phyloP scores from a whole-genome alignment of 2,113 vertebrate genomes.

The Triplophysa tibetana region DNA sequence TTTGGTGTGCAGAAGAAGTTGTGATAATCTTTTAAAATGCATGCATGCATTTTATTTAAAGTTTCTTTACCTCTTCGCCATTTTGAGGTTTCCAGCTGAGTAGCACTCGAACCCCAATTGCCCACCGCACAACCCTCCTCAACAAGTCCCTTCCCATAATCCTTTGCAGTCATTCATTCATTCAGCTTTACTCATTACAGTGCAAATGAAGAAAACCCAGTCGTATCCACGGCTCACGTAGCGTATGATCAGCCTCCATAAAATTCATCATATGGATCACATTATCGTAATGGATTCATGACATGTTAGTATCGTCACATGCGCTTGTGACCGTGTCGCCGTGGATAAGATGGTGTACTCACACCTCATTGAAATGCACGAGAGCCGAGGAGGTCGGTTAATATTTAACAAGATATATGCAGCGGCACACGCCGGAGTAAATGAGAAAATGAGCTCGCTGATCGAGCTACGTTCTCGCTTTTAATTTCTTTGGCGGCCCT shows the following conservation, averaged over 20 bases:
- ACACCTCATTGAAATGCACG: conserved; percentile 13
- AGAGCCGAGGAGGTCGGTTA: background rate
- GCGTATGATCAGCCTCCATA: background rate
- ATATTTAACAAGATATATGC: conserved; percentile 40
- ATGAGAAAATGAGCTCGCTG: conserved; percentile 31
- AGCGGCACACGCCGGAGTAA: conserved; percentile 1
- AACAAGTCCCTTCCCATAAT: background rate
- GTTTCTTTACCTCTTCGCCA: background rate
- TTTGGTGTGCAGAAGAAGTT: background rate
- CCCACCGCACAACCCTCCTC: background rate
- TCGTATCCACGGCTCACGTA: background rate
- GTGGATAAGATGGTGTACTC: background rate
- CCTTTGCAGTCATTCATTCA: conserved; percentile 7
- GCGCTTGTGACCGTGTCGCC: background rate
- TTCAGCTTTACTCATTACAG: conserved; percentile 23
- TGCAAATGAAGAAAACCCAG: conserved; percentile 26
- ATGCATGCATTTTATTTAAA: background rate
- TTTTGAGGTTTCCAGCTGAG: background rate
- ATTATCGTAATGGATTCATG: background rate
- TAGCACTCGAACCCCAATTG: background rate
- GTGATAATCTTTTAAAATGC: background rate
- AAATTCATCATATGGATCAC: background rate
- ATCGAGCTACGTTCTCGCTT: conserved; percentile 12
- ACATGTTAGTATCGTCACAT: background rate
- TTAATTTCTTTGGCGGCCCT: conserved; percentile 17